Evolutionary conservation across 2,113 vertebrate genomes (phyloP), one percentile per base, ranked within the genome.

Genomic region (Chloebia gouldiae): DNA sequence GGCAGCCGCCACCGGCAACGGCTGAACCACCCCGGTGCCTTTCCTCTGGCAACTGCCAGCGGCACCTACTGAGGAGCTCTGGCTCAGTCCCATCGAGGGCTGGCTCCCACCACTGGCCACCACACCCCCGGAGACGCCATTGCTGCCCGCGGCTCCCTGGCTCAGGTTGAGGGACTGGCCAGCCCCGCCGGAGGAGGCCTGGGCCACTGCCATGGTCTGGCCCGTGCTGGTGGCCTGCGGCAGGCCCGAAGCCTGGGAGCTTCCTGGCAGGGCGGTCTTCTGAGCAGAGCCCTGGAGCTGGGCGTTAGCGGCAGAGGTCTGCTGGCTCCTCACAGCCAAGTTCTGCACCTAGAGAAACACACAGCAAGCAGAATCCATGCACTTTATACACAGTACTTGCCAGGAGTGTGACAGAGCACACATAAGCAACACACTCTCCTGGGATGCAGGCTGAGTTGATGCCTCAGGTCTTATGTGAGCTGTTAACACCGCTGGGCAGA

Each of bases 161-260:
- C 98, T 98, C 77, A 98, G 96, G 92, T 98, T 98, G 85, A 98
- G 98, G 23, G 98, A 98, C 95, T 98, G 98, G 82, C 94, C 96
- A 1, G 92, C 16, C 14, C 93, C 89, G 37, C 96, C 90, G 7
- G 98, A 96, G 81, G 98, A 97, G 20, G 97, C 93, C 80, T 97
- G 98, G 54, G 97, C 97, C 90, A 97, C 97, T 1, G 97, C 90
- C n/a, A 98, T 73, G 14, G 97, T 88, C 96, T 98, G 98, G 92
- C 95, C 95, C 1, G 95, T 68, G 81, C 91, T 73, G 44, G 97
- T 89, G 45, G 97, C 96, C 91, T 98, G 97, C 1, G 98, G 96
- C 9, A 98, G 93, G 83, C 97, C 95, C 0, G 98, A 98, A 42
- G 97, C 87, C 50, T 98, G 97, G 64, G 98, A 97, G 81, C 97